Percentiles rank a stretch among this genome's conserved stretches.
Conservation (phyloP, 1,140 invertebrate species). For the Fragariocoptes setiger region DNA sequence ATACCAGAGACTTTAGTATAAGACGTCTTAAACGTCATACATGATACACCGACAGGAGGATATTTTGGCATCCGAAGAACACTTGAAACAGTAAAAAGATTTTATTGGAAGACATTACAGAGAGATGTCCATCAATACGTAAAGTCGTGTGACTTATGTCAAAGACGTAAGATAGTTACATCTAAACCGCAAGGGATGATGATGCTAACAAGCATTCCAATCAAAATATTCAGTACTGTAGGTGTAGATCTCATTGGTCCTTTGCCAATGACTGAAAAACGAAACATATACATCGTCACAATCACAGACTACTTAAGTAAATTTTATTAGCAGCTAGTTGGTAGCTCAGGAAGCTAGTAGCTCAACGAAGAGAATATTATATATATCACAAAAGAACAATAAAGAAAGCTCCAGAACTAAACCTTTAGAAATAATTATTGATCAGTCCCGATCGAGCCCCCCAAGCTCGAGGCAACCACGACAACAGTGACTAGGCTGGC, state of each 20-base stretch:
- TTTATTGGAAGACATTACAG: conserved; percentile 9
- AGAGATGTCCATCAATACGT: conserved; percentile 8
- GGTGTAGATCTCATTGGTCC: conserved; percentile 15
- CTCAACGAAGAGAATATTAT: no score
- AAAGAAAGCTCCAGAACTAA: no score
- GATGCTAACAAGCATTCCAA: conserved; percentile 5
- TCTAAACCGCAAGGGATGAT: conserved; percentile 1
- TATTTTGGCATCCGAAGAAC: conserved; percentile 11
- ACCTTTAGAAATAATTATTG: no score
- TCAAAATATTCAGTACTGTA: conserved; percentile 12
- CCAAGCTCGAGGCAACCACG: no score
- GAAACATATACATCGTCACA: conserved; percentile 13
- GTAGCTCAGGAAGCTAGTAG: no score
- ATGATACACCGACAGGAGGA: conserved; percentile 8
- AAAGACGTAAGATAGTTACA: conserved; percentile 7
- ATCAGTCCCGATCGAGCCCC: no score
- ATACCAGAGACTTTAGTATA: conserved; percentile 1
- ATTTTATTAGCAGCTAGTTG: no score
- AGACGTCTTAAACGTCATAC: conserved; percentile 3
- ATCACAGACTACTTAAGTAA: conserved; percentile 14
- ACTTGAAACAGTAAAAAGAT: conserved; percentile 9
- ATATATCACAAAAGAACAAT: no score
- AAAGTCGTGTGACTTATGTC: conserved; percentile 9
- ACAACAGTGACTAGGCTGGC: no score
- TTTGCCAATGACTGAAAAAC: conserved; percentile 9